phyloP scores from a whole-genome alignment of 2,888 invertebrate genomes.

The Perizoma flavofasciatum region DNA sequence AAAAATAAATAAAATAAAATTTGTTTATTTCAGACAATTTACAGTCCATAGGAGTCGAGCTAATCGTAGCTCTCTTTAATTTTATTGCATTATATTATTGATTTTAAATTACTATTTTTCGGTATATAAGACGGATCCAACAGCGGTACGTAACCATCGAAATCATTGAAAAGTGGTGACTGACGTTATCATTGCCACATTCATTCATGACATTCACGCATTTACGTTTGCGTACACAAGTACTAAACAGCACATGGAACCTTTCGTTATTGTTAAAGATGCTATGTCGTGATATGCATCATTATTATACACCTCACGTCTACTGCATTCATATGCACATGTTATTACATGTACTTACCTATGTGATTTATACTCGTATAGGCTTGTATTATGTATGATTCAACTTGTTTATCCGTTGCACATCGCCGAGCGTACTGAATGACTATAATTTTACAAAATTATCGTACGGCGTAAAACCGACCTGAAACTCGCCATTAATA shows the following conservation, averaged over 20 bases:
- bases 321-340: constrained; percentile 27
- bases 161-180: background rate
- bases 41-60: too few species aligned
- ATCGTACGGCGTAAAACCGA: constrained; percentile 61
- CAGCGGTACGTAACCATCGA: too few species aligned
- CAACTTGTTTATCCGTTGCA: constrained; percentile 58
- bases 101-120: too few species aligned
- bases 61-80: too few species aligned
- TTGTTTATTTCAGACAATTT: too few species aligned
- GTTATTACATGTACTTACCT: constrained; percentile 13
- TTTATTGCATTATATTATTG: background rate
- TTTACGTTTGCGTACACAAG: constrained; percentile 11
- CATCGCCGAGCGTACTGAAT: constrained; percentile 53
- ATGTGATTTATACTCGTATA: constrained; percentile 30
- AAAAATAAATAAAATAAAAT: too few species aligned
- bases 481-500: constrained; percentile 53
- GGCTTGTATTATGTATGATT: constrained; percentile 49
- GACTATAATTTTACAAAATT: constrained; percentile 66
- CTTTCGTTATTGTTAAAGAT: constrained; percentile 27
- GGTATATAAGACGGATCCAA: too few species aligned
- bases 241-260: constrained; percentile 17
- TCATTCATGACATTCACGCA: constrained; percentile 24
- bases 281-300: constrained; percentile 53
- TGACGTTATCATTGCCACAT: background rate
- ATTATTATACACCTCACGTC: constrained; percentile 43